Evolutionary conservation across 2,888 invertebrate genomes (phyloP).

Genomic region (Zaprionus lineosus): DNA sequence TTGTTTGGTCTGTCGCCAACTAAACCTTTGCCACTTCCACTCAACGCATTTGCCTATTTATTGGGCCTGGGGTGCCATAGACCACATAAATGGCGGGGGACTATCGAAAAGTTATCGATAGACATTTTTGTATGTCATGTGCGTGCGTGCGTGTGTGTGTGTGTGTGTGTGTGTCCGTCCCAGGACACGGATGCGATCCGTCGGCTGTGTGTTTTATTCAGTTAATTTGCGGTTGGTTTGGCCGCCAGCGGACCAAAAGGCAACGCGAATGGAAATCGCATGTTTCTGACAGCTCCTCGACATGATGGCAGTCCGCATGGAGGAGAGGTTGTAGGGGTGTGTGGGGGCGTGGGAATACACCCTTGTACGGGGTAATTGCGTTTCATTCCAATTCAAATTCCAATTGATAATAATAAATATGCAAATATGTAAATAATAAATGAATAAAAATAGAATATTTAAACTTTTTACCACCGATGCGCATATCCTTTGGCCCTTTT

Average conservation of each 20-base stretch:
- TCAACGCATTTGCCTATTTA: too few species aligned
- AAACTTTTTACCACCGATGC: too few species aligned
- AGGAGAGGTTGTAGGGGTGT: neutral
- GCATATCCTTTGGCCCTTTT: too few species aligned
- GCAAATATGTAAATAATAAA: constrained; percentile 10
- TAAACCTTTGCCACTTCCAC: too few species aligned
- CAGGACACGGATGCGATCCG: too few species aligned
- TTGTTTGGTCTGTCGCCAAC: too few species aligned
- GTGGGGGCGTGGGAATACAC: neutral
- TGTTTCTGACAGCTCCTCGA: constrained; percentile 45
- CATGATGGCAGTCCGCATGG: constrained; percentile 7
- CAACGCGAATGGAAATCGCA: constrained; percentile 13
- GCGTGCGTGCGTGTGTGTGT: neutral
- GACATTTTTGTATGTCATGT: neutral
- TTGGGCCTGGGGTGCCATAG: too few species aligned
- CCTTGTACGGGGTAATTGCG: constrained; percentile 25
- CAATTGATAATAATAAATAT: constrained; percentile 24
- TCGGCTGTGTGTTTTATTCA: constrained; percentile 9
- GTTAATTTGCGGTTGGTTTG: constrained; percentile 28
- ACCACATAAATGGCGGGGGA: too few species aligned
- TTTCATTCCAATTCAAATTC: constrained; percentile 22
- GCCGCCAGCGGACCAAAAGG: constrained; percentile 6
- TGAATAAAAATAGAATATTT: neutral
- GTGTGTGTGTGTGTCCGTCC: neutral
- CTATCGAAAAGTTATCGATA: too few species aligned